Evolutionary conservation across 2,113 vertebrate species (phyloP).

Genomic region (Proterorhinus semilunaris): DNA sequence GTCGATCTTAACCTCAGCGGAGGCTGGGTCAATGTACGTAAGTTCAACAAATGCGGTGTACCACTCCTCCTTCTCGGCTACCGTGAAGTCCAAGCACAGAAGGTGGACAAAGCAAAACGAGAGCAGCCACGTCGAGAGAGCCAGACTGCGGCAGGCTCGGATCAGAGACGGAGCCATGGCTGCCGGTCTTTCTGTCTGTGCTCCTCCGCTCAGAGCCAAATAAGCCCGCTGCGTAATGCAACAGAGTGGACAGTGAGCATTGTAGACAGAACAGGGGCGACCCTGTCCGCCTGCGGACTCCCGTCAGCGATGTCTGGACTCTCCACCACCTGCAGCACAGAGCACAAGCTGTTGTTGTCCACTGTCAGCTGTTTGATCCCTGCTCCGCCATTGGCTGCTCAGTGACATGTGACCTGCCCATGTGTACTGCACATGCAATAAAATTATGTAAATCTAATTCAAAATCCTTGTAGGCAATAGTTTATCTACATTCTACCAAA

Average conservation of each 20-base stretch:
- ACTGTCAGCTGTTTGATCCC: constrained; percentile 43
- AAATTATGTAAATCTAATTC: no score
- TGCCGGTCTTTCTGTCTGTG: constrained; percentile 13
- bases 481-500: no score
- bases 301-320: constrained; percentile 7
- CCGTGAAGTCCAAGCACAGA: constrained; percentile 95
- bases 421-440: background rate
- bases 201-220: constrained; percentile 16
- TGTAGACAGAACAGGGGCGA: background rate
- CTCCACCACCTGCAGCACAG: constrained; percentile 36
- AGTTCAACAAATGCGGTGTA: constrained; percentile 99
- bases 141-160: constrained; percentile 93
- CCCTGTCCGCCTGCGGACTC: background rate
- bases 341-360: constrained; percentile 52
- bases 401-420: constrained; percentile 47
- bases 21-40: constrained; percentile 87
- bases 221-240: constrained; percentile 4
- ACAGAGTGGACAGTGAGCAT: background rate
- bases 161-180: constrained; percentile 88
- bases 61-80: constrained; percentile 98
- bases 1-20: constrained; percentile 82
- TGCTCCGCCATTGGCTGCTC: constrained; percentile 44
- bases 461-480: no score
- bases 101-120: constrained; percentile 96
- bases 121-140: constrained; percentile 95